A percentile compares a stretch with the other conserved stretches of the same genome.
phyloP scores from a whole-genome alignment of 2,113 vertebrate species.

The Chaetura pelagica region DNA sequence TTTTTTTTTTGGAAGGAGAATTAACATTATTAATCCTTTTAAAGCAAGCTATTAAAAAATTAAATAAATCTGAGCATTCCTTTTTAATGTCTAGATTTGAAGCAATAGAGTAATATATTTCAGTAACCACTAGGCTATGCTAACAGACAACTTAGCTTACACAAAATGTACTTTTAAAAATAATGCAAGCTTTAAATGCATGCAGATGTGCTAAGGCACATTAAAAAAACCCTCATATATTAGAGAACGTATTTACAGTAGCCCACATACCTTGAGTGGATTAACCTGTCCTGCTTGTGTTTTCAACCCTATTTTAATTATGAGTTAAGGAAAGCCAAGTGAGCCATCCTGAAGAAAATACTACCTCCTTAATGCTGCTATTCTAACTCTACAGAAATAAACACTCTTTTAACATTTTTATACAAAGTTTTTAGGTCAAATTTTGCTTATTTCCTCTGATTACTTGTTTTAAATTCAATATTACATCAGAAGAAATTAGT shows the following conservation, averaged over 20 bases:
- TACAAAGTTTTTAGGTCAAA: not conserved
- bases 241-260: not conserved
- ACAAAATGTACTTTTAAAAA: not conserved
- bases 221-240: not conserved
- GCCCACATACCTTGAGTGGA: not conserved
- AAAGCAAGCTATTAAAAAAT: not conserved
- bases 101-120: not conserved
- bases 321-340: not conserved
- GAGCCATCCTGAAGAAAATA: not conserved
- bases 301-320: not conserved
- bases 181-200: not conserved
- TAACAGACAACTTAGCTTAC: conserved; percentile 57
- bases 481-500: not conserved
- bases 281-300: not conserved
- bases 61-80: not conserved
- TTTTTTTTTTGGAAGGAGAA: not conserved
- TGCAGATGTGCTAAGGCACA: not conserved
- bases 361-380: not conserved
- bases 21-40: not conserved
- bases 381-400: not conserved
- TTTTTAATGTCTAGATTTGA: not conserved
- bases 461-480: not conserved
- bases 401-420: not conserved
- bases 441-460: not conserved
- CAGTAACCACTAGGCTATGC: conserved; percentile 78